Evolutionary conservation across 2,888 invertebrate species (phyloP).

Genomic region (Campopleginae sp.): DNA sequence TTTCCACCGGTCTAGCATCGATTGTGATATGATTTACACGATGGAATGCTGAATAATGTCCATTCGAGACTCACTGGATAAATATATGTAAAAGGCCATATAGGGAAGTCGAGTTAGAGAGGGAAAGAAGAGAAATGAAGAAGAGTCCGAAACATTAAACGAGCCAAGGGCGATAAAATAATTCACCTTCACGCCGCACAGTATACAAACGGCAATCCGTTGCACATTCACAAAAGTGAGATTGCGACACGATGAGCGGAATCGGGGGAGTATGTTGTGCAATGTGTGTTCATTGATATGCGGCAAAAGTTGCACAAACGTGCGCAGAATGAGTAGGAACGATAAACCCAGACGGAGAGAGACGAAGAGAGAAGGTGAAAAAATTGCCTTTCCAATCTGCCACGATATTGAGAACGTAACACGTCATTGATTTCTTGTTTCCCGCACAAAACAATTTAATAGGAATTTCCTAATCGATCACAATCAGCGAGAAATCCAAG

Average conservation of each 20-base stretch:
- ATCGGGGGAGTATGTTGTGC: conserved; percentile 16
- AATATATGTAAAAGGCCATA: neutral
- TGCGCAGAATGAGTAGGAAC: neutral
- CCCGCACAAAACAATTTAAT: neutral
- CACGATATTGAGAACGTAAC: neutral
- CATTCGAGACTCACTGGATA: neutral
- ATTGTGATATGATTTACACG: neutral
- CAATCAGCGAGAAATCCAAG: neutral
- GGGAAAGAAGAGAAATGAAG: neutral
- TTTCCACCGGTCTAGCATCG: neutral
- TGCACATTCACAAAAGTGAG: conserved; percentile 10
- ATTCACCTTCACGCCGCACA: neutral
- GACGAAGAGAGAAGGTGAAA: neutral
- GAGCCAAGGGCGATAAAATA: neutral
- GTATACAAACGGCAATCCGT: neutral
- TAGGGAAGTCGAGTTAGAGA: neutral
- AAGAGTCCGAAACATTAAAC: conserved; percentile 3
- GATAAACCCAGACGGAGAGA: neutral
- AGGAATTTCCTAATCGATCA: neutral
- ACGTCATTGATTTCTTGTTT: conserved; percentile 6
- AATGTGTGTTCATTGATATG: conserved; percentile 31
- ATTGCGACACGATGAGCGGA: conserved; percentile 16
- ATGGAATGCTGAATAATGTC: neutral
- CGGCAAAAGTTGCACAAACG: neutral
- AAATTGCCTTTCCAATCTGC: conserved; percentile 3